Conservation (phyloP, 2,113 vertebrate species). For the Noturus placidus region DNA sequence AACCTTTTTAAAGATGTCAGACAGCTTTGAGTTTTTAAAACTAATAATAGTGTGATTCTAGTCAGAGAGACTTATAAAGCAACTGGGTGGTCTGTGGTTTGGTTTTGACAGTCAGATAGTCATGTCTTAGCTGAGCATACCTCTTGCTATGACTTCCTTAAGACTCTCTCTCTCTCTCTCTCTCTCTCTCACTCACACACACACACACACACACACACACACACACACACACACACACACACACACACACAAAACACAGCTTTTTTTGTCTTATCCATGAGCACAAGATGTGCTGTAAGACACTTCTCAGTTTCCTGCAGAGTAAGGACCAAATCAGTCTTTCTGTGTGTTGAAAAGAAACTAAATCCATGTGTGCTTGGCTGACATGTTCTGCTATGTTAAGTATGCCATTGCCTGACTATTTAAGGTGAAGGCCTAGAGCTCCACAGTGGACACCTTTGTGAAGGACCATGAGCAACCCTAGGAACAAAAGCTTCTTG, state of each 20-base stretch:
- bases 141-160: not conserved
- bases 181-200: too few species aligned
- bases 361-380: conserved; percentile 18
- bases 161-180: not conserved
- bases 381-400: conserved; percentile 15
- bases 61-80: conserved; percentile 28
- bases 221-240: not conserved
- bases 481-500: not conserved
- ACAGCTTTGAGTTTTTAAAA: not conserved
- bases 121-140: not conserved
- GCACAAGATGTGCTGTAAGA: not conserved
- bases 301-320: not conserved
- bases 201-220: not conserved
- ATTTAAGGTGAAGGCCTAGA: not conserved
- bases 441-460: conserved; percentile 23
- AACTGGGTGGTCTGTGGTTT: not conserved
- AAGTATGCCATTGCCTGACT: conserved; percentile 8
- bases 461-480: not conserved
- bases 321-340: conserved; percentile 9
- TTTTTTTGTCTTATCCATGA: conserved; percentile 3
- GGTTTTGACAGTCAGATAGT: conserved; percentile 3
- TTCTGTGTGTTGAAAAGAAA: conserved; percentile 44
- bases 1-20: not conserved
- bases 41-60: conserved; percentile 8
- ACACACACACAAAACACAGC: not conserved